phyloP scores from a whole-genome alignment of 2,797 vertebrate genomes.

The Pangasius mekongensis region DNA sequence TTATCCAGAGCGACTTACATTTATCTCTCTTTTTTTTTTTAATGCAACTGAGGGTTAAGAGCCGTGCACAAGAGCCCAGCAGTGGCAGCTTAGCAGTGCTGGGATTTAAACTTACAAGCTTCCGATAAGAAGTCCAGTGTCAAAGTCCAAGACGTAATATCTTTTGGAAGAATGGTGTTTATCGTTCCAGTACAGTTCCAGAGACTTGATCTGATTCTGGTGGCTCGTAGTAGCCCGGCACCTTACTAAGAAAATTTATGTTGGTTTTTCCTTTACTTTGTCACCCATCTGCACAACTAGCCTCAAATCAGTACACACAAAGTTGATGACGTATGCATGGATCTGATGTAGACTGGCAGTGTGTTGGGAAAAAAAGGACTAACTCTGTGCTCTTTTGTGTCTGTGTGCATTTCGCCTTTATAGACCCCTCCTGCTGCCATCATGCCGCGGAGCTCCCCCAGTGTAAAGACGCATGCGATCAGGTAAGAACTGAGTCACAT shows the following conservation, averaged over 20 bases:
- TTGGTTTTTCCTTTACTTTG: not conserved
- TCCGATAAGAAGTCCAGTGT: not conserved
- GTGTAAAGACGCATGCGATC: conserved; percentile 94
- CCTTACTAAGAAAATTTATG: not conserved
- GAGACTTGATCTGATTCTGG: not conserved
- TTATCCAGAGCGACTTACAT: not conserved
- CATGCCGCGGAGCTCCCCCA: conserved; percentile 86
- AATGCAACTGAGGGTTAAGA: not conserved
- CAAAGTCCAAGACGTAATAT: too few species aligned
- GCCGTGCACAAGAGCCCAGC: not conserved
- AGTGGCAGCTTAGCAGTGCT: not conserved
- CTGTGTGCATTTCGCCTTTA: conserved; percentile 23
- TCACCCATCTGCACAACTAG: not conserved
- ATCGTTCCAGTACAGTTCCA: not conserved
- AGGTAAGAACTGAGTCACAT: conserved; percentile 77
- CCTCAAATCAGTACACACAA: not conserved
- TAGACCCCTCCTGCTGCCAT: conserved; percentile 88
- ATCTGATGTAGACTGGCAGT: not conserved
- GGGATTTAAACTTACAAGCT: not conserved
- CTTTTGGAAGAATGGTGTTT: not conserved
- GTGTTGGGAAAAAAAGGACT: conserved; percentile 10
- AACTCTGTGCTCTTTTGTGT: conserved; percentile 23
- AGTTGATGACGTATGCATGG: not conserved
- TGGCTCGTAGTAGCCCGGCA: not conserved
- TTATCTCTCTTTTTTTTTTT: not conserved